These are phyloP conservation scores for Tanytarsus gracilentus DNA, from an alignment of 2,888 invertebrate genomes.

Conservation along the genomic window DNA sequence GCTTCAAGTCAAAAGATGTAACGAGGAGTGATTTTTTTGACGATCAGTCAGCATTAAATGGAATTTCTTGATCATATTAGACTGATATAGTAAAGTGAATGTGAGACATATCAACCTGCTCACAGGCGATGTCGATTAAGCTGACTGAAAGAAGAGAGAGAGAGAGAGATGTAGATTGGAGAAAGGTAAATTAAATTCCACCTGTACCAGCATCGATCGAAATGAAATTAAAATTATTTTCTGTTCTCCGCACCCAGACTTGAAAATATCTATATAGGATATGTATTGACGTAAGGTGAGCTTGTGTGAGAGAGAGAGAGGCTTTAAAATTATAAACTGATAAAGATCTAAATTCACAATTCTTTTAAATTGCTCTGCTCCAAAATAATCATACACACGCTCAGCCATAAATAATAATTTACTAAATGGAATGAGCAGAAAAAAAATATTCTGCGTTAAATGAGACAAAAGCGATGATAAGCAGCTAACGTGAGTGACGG, in stretches of 20 bases:
- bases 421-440: not conserved
- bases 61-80: not conserved
- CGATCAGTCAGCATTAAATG: conserved; percentile 18
- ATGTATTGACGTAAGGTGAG: too few relatives aligned
- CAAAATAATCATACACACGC: too few relatives aligned
- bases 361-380: too few relatives aligned
- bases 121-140: not conserved
- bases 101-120: conserved; percentile 23
- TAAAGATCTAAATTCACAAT: too few relatives aligned
- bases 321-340: not conserved
- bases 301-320: too few relatives aligned
- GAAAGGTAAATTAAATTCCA: conserved; percentile 8
- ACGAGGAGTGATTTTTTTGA: not conserved
- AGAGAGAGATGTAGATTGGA: not conserved
- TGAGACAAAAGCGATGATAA: not conserved
- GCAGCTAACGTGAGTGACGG: not conserved
- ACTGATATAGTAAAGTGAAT: not conserved
- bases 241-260: not conserved
- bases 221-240: not conserved
- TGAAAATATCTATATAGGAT: too few relatives aligned
- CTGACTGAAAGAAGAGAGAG: not conserved
- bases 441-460: too few relatives aligned
- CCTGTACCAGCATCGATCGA: conserved; percentile 18
- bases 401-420: too few relatives aligned
- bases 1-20: too few relatives aligned